phyloP scores from a whole-genome alignment of 2,113 vertebrate genomes.

The Scomber scombrus region DNA sequence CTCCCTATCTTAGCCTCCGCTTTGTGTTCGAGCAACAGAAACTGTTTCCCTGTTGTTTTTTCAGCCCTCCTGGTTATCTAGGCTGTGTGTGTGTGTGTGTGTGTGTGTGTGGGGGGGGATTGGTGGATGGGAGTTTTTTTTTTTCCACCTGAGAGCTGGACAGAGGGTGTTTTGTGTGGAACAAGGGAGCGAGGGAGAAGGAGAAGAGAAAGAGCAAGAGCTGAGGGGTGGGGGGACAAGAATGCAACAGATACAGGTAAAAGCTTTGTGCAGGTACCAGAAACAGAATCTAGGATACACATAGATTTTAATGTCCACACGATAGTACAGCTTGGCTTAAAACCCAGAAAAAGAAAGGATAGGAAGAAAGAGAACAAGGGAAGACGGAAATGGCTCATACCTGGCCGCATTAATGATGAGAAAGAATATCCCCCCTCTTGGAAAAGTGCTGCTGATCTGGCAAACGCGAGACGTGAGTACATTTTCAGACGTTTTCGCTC shows the following conservation, averaged over 20 bases:
- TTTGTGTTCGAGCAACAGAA: conserved; percentile 52
- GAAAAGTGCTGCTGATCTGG: neutral
- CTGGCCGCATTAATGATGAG: neutral
- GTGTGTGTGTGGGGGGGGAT: neutral
- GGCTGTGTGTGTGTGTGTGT: neutral
- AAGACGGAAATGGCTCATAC: neutral
- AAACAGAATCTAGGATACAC: conserved; percentile 29
- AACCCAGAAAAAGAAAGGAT: neutral
- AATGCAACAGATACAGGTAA: conserved; percentile 63
- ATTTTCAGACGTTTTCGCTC: neutral
- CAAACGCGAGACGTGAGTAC: conserved; percentile 51
- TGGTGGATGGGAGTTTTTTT: conserved; percentile 20
- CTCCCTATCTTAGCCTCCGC: neutral
- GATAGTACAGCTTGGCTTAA: neutral
- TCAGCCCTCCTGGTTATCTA: conserved; percentile 48
- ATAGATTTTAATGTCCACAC: conserved; percentile 4
- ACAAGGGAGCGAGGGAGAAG: conserved; percentile 30
- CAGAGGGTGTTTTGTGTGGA: conserved; percentile 74
- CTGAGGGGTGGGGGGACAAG: conserved; percentile 11
- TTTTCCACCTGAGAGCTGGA: conserved; percentile 51
- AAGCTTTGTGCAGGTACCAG: conserved; percentile 60
- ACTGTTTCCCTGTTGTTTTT: conserved; percentile 5
- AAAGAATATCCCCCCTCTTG: neutral
- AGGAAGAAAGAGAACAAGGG: conserved; percentile 1
- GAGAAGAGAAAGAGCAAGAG: conserved; percentile 32